phyloP scores from a whole-genome alignment of 2,888 invertebrate genomes.

The Ennomos erosarius region DNA sequence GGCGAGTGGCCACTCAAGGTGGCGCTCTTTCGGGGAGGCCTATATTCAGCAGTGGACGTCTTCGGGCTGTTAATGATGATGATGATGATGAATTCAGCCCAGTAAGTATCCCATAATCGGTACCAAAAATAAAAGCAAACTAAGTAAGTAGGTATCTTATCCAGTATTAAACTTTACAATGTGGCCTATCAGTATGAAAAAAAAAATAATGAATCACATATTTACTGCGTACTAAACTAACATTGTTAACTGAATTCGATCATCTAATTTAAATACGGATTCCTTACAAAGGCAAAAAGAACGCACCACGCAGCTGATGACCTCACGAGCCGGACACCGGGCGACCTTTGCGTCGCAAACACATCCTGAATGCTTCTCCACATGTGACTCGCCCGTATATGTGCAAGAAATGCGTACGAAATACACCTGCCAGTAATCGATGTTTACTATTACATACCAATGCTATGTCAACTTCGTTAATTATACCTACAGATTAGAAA shows the following conservation, averaged over 20 bases:
- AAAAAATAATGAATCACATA: too few relatives aligned
- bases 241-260: conserved; percentile 12
- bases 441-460: background rate
- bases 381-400: conserved; percentile 30
- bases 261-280: conserved; percentile 31
- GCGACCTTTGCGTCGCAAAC: conserved; percentile 62
- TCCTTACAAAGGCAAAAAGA: conserved; percentile 32
- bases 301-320: conserved; percentile 60
- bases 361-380: conserved; percentile 61
- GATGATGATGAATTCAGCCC: too few relatives aligned
- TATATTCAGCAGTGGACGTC: too few relatives aligned
- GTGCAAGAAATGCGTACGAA: conserved; percentile 12
- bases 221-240: background rate
- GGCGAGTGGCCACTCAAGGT: too few relatives aligned
- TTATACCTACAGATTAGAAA: too few relatives aligned
- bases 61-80: too few relatives aligned
- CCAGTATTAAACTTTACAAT: too few relatives aligned
- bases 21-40: too few relatives aligned
- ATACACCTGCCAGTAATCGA: background rate
- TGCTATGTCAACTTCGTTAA: background rate
- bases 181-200: too few relatives aligned
- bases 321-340: conserved; percentile 68
- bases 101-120: too few relatives aligned
- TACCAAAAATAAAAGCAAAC: too few relatives aligned
- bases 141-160: too few relatives aligned